A percentile compares a stretch with the other conserved stretches of the same genome.
These are phyloP conservation scores for Mesorhabditis spiculigera DNA, from an alignment of 2,888 invertebrate species.

Conservation along the genomic window DNA sequence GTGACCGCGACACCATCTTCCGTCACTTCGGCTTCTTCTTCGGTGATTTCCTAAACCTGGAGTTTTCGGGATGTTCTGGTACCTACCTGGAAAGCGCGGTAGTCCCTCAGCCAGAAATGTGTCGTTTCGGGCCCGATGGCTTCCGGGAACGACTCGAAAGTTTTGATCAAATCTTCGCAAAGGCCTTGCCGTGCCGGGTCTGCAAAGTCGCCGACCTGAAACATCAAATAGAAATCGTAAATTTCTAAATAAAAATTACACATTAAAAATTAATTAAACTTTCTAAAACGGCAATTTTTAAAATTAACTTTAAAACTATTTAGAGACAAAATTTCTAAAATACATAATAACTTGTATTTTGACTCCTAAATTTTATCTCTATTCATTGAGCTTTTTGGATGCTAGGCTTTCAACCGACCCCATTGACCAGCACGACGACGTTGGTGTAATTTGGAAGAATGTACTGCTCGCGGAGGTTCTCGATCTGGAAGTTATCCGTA, in stretches of 20 bases:
- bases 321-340: neutral
- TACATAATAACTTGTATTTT: neutral
- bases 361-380: neutral
- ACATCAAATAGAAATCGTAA: neutral
- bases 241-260: neutral
- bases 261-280: neutral
- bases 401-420: constrained; percentile 21
- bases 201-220: constrained; percentile 42
- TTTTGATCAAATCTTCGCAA: constrained; percentile 32
- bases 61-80: neutral
- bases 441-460: constrained; percentile 50
- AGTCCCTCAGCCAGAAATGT: constrained; percentile 45
- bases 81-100: neutral
- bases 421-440: constrained; percentile 47
- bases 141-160: constrained; percentile 45
- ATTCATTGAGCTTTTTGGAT: no score
- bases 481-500: constrained; percentile 29
- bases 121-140: constrained; percentile 46
- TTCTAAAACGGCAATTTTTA: neutral
- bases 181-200: constrained; percentile 26
- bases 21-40: constrained; percentile 18
- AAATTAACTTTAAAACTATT: neutral
- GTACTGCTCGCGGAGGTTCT: constrained; percentile 44
- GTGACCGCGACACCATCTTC: constrained; percentile 8
- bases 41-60: constrained; percentile 7